These are phyloP conservation scores for Mastomys coucha DNA, from an alignment of 2,113 vertebrate genomes.

Conservation along the genomic window DNA sequence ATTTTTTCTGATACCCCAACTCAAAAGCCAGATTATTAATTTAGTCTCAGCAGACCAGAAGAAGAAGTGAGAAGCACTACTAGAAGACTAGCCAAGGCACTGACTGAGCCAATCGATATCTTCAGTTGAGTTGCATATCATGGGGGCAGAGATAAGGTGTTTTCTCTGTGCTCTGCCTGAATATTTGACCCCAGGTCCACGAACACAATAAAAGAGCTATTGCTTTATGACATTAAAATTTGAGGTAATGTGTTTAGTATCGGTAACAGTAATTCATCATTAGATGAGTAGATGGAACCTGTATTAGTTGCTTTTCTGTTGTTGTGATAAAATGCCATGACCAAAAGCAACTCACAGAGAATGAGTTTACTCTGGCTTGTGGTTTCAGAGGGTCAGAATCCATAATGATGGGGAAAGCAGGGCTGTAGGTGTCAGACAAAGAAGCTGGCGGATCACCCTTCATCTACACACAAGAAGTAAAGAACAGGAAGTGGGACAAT, in stretches of 20 bases:
- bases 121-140: neutral
- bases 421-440: neutral
- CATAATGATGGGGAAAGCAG: no score
- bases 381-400: neutral
- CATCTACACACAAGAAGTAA: neutral
- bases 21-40: neutral
- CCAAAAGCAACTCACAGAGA: no score
- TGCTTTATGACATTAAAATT: neutral
- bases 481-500: neutral
- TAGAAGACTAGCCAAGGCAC: neutral
- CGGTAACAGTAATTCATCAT: neutral
- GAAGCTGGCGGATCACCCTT: neutral
- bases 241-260: neutral
- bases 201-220: neutral
- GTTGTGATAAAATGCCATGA: neutral
- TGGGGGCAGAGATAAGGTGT: neutral
- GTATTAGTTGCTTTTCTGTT: neutral
- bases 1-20: neutral
- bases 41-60: fast-evolving
- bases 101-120: neutral
- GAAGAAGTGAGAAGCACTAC: neutral
- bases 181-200: neutral
- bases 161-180: neutral
- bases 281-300: neutral
- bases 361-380: no score